Evolutionary conservation across 35 echinoderm and acorn worm species (phyloP).

Genomic region (Stichopus chloronotus): DNA sequence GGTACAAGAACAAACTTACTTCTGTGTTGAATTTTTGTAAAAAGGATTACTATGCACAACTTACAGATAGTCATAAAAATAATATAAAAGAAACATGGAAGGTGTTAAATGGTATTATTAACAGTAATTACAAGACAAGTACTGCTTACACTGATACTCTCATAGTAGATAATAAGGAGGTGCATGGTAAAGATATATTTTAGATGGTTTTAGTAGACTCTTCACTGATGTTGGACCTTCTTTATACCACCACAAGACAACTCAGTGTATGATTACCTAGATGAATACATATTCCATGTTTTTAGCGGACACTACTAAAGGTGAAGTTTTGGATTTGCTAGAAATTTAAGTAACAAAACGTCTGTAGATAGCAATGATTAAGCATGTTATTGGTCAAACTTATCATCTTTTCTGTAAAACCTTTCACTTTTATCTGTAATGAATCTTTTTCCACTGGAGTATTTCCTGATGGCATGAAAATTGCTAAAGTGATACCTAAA

Average conservation of each 20-base stretch:
- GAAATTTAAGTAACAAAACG: constrained; percentile 26
- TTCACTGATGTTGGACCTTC: neutral
- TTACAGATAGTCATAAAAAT: constrained; percentile 1
- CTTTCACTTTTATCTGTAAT: constrained; percentile 25
- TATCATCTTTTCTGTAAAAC: neutral
- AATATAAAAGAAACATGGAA: constrained; percentile 53
- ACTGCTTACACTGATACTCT: constrained; percentile 2
- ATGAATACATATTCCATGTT: constrained; percentile 6
- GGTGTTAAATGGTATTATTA: constrained; percentile 37
- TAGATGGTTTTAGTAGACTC: neutral
- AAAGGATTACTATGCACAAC: constrained; percentile 12
- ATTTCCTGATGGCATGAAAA: neutral
- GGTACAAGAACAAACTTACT: too few species aligned
- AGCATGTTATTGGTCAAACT: neutral
- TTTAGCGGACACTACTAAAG: neutral
- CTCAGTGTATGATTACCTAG: neutral
- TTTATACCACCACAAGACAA: neutral
- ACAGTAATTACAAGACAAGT: neutral
- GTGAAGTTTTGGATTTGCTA: constrained; percentile 2
- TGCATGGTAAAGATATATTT: neutral
- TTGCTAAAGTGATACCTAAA: neutral
- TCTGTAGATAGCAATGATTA: neutral
- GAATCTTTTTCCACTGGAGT: constrained; percentile 13
- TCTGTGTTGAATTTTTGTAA: too few species aligned
- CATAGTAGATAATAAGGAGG: neutral